Percentiles rank a stretch among this genome's conserved stretches.
Conservation (phyloP, 2,888 invertebrate species). For the Trachelus tabidus region DNA sequence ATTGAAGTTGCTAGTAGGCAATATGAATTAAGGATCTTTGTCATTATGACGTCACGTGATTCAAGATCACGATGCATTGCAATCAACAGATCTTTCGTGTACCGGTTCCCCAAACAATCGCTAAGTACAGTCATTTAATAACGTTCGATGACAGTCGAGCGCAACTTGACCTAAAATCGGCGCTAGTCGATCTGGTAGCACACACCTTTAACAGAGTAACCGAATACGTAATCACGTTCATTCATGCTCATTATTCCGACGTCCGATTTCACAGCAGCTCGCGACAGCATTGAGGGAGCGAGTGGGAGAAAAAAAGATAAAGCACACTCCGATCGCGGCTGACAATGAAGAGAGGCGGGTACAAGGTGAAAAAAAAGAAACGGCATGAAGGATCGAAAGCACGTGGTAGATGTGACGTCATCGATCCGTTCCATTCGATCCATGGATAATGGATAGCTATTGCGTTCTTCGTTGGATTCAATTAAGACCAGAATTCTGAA, state of each 20-base stretch:
- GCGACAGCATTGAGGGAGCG: not conserved
- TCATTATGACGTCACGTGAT: not conserved
- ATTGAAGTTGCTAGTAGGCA: not conserved
- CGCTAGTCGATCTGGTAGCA: not conserved
- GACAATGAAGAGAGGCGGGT: not conserved
- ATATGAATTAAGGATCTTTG: not conserved
- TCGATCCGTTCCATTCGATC: slow-evolving; percentile 1
- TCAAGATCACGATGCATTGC: not conserved
- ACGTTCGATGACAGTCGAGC: not conserved
- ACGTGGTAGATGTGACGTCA: not conserved
- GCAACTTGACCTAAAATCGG: slow-evolving; percentile 1
- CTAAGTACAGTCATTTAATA: not conserved
- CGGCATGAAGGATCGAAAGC: not conserved
- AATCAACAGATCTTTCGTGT: no score
- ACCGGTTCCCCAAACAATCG: not conserved
- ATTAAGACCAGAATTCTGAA: not conserved
- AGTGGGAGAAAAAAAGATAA: not conserved
- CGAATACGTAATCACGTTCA: slow-evolving; percentile 3
- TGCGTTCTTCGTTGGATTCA: slow-evolving; percentile 1
- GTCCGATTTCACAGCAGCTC: not conserved
- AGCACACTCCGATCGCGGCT: not conserved
- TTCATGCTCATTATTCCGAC: slow-evolving; percentile 5
- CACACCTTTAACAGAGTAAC: not conserved
- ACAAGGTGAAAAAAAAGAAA: not conserved
- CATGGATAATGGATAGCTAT: not conserved